These are phyloP conservation scores for Artemisiospiza belli DNA, from an alignment of 2,113 vertebrate species.

Conservation along the genomic window DNA sequence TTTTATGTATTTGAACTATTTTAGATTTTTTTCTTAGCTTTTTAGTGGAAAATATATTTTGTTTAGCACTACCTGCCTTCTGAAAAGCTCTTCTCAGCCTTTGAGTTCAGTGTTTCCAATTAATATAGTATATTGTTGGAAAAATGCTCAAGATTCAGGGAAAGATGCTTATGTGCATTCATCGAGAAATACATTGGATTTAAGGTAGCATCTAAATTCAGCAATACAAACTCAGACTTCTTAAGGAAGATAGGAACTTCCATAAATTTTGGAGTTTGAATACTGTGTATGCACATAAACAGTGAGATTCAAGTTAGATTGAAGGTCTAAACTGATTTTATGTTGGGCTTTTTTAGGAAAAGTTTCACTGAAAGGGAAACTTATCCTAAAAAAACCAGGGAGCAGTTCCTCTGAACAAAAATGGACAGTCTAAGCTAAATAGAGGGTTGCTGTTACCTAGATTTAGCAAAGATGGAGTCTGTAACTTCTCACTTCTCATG, in stretches of 20 bases:
- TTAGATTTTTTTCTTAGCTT: slow-evolving; percentile 60
- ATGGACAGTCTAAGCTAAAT: neutral
- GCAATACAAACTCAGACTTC: slow-evolving; percentile 54
- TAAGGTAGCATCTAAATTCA: slow-evolving; percentile 59
- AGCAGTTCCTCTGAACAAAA: neutral
- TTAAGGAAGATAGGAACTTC: neutral
- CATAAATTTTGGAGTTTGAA: neutral
- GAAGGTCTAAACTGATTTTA: neutral
- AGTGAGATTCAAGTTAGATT: neutral
- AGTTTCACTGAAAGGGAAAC: neutral
- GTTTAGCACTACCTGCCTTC: slow-evolving; percentile 67
- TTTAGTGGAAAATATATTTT: slow-evolving; percentile 64
- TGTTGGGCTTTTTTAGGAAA: neutral
- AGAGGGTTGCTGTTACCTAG: neutral
- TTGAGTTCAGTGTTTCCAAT: slow-evolving; percentile 48
- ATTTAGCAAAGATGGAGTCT: neutral
- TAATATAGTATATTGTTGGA: slow-evolving; percentile 36
- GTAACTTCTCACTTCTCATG: neutral
- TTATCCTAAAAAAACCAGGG: neutral
- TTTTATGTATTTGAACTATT: slow-evolving; percentile 63
- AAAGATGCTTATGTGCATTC: slow-evolving; percentile 49
- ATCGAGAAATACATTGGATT: slow-evolving; percentile 46
- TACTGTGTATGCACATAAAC: neutral
- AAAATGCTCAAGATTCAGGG: slow-evolving; percentile 67
- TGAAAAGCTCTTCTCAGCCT: slow-evolving; percentile 55